A percentile compares a stretch with the other conserved stretches of the same genome.
Conservation (phyloP, 92 coral and sea anemone species). For the Hydrozoanthus gracilis region DNA sequence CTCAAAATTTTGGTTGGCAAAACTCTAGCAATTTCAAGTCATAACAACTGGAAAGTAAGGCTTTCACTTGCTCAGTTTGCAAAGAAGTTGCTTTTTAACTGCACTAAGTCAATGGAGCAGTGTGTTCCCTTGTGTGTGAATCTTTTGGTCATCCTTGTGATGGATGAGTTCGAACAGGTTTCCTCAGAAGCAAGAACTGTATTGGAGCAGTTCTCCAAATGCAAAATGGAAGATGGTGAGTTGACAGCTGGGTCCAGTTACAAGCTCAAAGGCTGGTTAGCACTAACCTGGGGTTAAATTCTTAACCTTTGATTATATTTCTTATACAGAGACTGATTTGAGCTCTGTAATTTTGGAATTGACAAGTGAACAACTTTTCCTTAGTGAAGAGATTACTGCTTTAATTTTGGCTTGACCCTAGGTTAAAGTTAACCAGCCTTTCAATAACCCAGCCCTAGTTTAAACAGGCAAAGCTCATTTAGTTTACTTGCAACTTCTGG, state of each 20-base stretch:
- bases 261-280: too few species aligned
- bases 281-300: too few species aligned
- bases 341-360: too few species aligned
- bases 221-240: constrained; percentile 69
- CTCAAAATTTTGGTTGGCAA: constrained; percentile 79
- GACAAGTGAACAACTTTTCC: too few species aligned
- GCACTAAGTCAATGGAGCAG: constrained; percentile 65
- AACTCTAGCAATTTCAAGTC: constrained; percentile 44
- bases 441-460: too few species aligned
- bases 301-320: background rate
- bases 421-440: too few species aligned
- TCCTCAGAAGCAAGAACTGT: constrained; percentile 65
- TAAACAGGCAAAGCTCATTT: too few species aligned
- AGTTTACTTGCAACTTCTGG: too few species aligned
- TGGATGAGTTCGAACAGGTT: constrained; percentile 84
- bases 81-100: constrained; percentile 68
- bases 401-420: background rate
- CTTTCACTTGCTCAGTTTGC: constrained; percentile 75
- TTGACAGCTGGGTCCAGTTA: background rate
- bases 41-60: constrained; percentile 92
- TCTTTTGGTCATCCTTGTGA: constrained; percentile 77
- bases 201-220: constrained; percentile 60
- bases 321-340: too few species aligned
- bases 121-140: constrained; percentile 76
- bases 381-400: background rate